Conservation (phyloP, 2,888 invertebrate genomes). For the Cacoxenus indagator region DNA sequence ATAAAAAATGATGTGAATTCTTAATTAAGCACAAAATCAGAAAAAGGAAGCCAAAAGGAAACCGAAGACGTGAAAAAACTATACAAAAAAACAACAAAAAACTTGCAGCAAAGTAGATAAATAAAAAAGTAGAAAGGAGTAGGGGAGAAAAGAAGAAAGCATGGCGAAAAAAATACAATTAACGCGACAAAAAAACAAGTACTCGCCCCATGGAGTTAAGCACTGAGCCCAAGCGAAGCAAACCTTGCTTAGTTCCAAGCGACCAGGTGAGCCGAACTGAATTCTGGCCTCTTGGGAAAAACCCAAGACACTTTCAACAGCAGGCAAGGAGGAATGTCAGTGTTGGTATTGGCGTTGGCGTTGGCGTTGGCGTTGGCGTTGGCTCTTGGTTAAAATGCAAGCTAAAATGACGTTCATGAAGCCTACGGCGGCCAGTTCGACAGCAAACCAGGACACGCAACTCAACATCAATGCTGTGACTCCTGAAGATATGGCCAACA, state of each 20-base stretch:
- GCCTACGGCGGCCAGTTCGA: neutral
- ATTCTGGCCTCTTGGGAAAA: constrained; percentile 7
- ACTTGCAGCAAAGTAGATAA: neutral
- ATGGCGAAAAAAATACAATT: neutral
- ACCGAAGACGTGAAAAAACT: neutral
- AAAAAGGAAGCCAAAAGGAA: neutral
- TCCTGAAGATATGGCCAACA: neutral
- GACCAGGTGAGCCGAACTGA: neutral
- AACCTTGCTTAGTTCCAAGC: too few relatives aligned
- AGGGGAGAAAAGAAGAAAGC: neutral
- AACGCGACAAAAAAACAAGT: neutral
- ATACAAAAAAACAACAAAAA: neutral
- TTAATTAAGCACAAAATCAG: constrained; percentile 64
- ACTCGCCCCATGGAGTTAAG: neutral
- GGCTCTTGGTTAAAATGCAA: neutral
- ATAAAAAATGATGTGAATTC: constrained; percentile 71
- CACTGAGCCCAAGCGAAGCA: neutral
- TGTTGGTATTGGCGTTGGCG: too few relatives aligned
- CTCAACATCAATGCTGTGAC: neutral
- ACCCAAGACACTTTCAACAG: neutral
- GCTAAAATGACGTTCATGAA: constrained; percentile 11
- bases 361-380: neutral
- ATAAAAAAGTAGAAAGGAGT: neutral
- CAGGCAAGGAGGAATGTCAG: neutral
- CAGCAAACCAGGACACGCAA: neutral